Conservation (phyloP, 2,113 vertebrate species). For the Talpa occidentalis region DNA sequence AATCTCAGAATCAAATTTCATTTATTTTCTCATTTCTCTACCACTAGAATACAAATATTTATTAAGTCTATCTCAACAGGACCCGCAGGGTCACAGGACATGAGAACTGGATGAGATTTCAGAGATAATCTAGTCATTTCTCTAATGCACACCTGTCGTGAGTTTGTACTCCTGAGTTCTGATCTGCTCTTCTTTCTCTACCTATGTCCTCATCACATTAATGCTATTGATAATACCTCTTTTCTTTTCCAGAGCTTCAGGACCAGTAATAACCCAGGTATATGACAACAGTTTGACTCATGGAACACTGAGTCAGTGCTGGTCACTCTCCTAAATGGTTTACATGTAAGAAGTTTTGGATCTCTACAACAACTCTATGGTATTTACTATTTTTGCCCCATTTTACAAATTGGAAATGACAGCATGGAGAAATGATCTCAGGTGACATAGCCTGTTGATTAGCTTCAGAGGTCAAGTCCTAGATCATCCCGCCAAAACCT, state of each 20-base stretch:
- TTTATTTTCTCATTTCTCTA: neutral
- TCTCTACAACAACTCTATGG: neutral
- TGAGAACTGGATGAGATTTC: neutral
- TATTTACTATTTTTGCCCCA: neutral
- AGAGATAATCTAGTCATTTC: neutral
- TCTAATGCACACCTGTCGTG: neutral
- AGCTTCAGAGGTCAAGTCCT: neutral
- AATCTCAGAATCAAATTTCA: constrained; percentile 15
- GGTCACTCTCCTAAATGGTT: neutral
- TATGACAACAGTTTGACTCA: neutral
- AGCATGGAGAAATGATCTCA: neutral
- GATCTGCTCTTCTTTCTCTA: neutral
- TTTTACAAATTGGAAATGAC: neutral
- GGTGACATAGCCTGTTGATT: neutral
- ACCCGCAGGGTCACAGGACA: neutral
- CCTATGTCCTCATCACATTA: neutral
- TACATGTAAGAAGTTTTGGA: neutral
- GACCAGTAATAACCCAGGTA: neutral
- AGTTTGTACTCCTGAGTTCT: neutral
- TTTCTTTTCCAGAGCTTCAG: neutral
- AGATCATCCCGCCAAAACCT: no score
- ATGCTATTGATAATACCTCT: neutral
- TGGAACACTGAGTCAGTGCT: neutral
- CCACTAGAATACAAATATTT: neutral
- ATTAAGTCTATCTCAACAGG: neutral